Base-by-base conservation (phyloP, 2,888 invertebrate species). In the Drosophila ustulata region DNA sequence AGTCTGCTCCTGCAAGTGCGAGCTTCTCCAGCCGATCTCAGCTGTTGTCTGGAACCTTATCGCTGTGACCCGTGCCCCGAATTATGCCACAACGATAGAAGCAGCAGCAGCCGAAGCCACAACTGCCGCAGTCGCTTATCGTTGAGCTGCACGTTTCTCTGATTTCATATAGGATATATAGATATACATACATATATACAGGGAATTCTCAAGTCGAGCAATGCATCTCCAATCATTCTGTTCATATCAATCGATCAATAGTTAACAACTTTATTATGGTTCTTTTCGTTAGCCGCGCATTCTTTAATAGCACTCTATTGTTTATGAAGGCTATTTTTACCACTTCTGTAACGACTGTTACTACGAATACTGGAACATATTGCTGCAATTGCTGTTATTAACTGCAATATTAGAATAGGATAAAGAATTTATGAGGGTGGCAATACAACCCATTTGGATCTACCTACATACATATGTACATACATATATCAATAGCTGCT, bases 381-480 rank as follows among this genome's bases (percentile, higher is more conserved):
- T 28, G 50, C 67, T 57, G 50, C 77, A 59, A 55, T 64, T 77
- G 64, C 55, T 62, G 9, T 65, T 62, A 78, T 62, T 32, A 57
- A 18, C 49, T 43, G 32, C 28, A 45, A 30, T 26, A 7, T 18
- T 4, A n/a, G 32, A 39, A 11, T 47, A 28, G n/a, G 25, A 26
- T n/a, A 49, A 13, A 45, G 5, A 47, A 1, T 23, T n/a, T n/a
- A 37, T 37, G 30, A 25, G 8, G 41, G 23, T 26, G 13, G 5
- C 28, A 25, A 23, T 13, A 7, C 45, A 13, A 23, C 32, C 13
- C 28, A 55, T 34, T 53, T 37, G 41, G 13, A 45, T 41, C 49
- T 49, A 18, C 18, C 1, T 18, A 18, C 18, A 1, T 1, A 18
- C 18, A 18, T 18, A 18, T 18, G 18, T 18, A 18, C 18, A 18